Conservation (phyloP, 1,140 invertebrate genomes). For the Microplitis mediator region DNA sequence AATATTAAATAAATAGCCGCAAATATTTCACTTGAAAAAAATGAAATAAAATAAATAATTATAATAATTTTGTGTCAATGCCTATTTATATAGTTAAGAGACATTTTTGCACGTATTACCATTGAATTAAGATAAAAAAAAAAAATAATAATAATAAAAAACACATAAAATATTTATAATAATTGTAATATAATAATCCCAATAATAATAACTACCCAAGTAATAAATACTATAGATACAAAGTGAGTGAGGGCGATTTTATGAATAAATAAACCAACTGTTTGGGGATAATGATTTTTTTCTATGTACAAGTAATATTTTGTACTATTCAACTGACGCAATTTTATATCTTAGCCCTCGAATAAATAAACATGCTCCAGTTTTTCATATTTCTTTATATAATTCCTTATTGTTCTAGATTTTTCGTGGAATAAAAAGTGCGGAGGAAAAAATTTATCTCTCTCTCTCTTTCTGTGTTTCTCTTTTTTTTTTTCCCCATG, state of each 20-base stretch:
- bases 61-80: background rate
- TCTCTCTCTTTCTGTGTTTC: too few relatives aligned
- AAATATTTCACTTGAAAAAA: too few relatives aligned
- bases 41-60: too few relatives aligned
- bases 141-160: too few relatives aligned
- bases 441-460: slow-evolving; percentile 9
- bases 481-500: background rate
- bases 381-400: slow-evolving; percentile 24
- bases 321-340: slow-evolving; percentile 61
- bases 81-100: background rate
- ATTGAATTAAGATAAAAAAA: background rate
- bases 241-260: slow-evolving; percentile 55
- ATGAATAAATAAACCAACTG: slow-evolving; percentile 57
- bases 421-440: slow-evolving; percentile 3
- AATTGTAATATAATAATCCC: slow-evolving; percentile 61
- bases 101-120: background rate
- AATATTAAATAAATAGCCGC: too few relatives aligned
- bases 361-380: slow-evolving; percentile 47
- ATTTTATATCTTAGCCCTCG: slow-evolving; percentile 47
- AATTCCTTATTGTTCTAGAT: background rate
- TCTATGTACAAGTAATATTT: slow-evolving; percentile 62
- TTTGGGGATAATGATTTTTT: slow-evolving; percentile 37
- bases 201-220: slow-evolving; percentile 64
- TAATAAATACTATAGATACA: slow-evolving; percentile 66
- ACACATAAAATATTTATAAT: slow-evolving; percentile 52